Conservation (phyloP, 2,888 invertebrate species). For the Orthosia gracilis region DNA sequence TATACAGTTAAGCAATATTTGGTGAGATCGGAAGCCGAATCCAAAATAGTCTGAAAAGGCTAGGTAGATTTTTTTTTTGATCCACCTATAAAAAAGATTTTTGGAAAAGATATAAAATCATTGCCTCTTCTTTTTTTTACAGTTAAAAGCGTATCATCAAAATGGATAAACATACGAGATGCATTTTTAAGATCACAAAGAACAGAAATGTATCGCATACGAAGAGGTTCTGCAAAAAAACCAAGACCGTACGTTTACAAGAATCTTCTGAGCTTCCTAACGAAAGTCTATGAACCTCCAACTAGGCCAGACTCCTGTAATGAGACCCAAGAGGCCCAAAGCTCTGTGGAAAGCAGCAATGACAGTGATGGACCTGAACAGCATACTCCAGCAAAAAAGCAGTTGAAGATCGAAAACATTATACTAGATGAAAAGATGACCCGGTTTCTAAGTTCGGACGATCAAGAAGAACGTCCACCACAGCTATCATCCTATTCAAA, state of each 20-base stretch:
- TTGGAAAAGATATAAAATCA: neutral
- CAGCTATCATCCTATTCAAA: neutral
- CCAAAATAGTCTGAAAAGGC: too few relatives aligned
- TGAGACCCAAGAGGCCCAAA: conserved; percentile 22
- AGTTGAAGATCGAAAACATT: conserved; percentile 17
- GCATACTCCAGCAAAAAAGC: neutral
- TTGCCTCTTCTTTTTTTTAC: neutral
- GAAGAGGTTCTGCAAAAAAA: conserved; percentile 1
- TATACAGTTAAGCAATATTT: too few relatives aligned
- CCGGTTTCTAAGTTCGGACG: neutral
- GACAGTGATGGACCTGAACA: neutral
- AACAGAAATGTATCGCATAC: neutral
- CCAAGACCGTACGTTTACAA: conserved; percentile 39
- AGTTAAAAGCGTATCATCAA: conserved; percentile 29
- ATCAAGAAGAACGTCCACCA: conserved; percentile 23
- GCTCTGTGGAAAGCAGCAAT: neutral
- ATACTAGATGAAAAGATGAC: conserved; percentile 8
- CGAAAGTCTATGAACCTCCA: neutral
- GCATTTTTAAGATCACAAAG: conserved; percentile 34
- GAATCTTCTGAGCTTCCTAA: conserved; percentile 24
- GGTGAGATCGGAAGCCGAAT: too few relatives aligned
- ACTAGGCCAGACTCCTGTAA: conserved; percentile 5
- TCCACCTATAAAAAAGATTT: too few relatives aligned
- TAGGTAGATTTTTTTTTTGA: too few relatives aligned
- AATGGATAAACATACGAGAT: conserved; percentile 37